Conservation (phyloP, 1,140 invertebrate genomes). For the Notospermus geniculatus region DNA sequence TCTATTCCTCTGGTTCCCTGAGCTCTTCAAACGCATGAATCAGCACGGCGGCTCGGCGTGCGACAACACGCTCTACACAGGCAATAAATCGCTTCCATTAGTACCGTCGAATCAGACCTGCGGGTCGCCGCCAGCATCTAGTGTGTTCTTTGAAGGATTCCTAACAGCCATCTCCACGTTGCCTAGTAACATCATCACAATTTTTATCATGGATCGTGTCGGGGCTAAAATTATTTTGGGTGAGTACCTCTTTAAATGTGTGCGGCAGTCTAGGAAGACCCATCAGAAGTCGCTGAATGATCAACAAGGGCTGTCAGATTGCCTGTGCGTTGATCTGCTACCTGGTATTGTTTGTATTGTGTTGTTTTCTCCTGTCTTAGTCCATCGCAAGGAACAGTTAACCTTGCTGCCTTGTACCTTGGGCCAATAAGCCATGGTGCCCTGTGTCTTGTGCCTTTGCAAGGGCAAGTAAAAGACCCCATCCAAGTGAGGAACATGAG, state of each 20-base stretch:
- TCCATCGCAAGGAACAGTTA: no score
- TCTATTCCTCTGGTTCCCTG: conserved; percentile 62
- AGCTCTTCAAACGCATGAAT: conserved; percentile 58
- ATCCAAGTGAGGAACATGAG: no score
- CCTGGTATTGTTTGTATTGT: no score
- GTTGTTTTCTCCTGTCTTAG: no score
- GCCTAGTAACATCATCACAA: conserved; percentile 58
- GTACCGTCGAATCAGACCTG: neutral
- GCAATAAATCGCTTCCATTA: conserved; percentile 16
- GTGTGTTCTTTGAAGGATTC: conserved; percentile 46
- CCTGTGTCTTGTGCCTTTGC: no score
- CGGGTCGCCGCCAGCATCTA: neutral
- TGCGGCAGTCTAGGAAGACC: no score
- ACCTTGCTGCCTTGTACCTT: no score
- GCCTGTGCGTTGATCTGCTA: no score
- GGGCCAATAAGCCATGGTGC: no score
- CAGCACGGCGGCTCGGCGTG: conserved; percentile 52
- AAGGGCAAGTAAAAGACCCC: no score
- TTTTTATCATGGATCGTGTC: conserved; percentile 57
- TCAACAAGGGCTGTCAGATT: no score
- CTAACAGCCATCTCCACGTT: conserved; percentile 50
- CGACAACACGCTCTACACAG: conserved; percentile 13
- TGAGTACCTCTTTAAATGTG: conserved; percentile 33
- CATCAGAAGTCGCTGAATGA: no score
- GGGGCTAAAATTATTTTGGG: conserved; percentile 58